Evolutionary conservation across 2,797 vertebrate species (phyloP), one percentile per base, ranked within the genome.

Genomic region (Microctenopoma stevenorrisi): DNA sequence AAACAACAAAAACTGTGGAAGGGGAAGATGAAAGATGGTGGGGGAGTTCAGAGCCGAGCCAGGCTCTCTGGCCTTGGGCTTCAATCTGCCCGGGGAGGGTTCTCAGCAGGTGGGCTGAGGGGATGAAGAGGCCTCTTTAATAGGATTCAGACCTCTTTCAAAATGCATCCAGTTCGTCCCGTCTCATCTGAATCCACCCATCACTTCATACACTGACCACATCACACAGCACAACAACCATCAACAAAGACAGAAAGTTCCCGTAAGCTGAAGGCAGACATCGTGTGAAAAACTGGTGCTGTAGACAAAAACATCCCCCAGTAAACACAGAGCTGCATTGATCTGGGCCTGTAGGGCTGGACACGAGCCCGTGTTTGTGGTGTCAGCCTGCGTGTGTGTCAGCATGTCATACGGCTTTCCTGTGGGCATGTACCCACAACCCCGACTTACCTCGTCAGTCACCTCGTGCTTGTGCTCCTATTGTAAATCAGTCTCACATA

Each of bases 51-150:
- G 62, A 79, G 61, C 49, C 25, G 1, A 72, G 55, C 47, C 22
- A 22, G 22, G 22, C 22, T 22, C 22, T 22, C 56, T n/a, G 61
- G 49, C 62, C 77, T 40, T 25, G 33, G 66, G 69, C 46, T 25
- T 68, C 50, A 49, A 51, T 64, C 46, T 72, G 66, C 72, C 70
- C 69, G 51, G 65, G 53, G 56, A 80, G 74, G 53, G 42, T 18
- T 55, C 78, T 50, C 81, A 68, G 65, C 82, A 63, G 72, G 79
- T n/a, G 46, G 61, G 70, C 53, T 47, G 49, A 68, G 52, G 25
- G 72, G 72, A 85, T 74, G 64, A 83, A 72, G 55, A 78, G 49
- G 33, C 33, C 47, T 18, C 28, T 72, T 76, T 64, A 38, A 61
- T 68, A 28, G 26, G 53, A 74, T 40, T 43, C 28, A 67, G 35